Conservation (phyloP, 2,888 invertebrate genomes). For the Heteromyza rotundicornis region DNA sequence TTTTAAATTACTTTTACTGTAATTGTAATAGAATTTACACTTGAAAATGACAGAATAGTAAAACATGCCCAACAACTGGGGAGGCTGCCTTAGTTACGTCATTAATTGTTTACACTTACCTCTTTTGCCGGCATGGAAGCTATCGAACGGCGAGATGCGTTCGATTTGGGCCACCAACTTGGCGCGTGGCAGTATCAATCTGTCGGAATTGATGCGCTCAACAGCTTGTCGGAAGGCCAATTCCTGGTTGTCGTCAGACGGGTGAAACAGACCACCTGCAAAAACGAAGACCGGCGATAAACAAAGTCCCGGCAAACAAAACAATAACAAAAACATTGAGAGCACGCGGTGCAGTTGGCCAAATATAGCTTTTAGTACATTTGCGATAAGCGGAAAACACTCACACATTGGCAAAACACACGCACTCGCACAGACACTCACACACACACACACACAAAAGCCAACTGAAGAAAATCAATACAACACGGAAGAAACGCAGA, state of each 20-base stretch:
- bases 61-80: too few species aligned
- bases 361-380: not conserved
- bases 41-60: too few species aligned
- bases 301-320: slow-evolving; percentile 14
- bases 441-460: slow-evolving; percentile 21
- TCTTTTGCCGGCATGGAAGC: slow-evolving; percentile 92
- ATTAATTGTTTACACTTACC: slow-evolving; percentile 69
- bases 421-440: slow-evolving; percentile 12
- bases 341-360: not conserved
- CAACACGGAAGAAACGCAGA: slow-evolving; percentile 30
- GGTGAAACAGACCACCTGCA: slow-evolving; percentile 86
- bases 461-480: slow-evolving; percentile 50
- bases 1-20: not conserved
- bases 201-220: slow-evolving; percentile 85
- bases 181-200: slow-evolving; percentile 82
- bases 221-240: slow-evolving; percentile 92
- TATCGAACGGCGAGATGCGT: slow-evolving; percentile 88
- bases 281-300: not conserved
- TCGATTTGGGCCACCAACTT: slow-evolving; percentile 88
- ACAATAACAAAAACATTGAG: slow-evolving; percentile 22
- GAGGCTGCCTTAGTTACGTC: too few species aligned
- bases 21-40: too few species aligned
- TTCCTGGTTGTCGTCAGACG: slow-evolving; percentile 85
- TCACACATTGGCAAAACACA: slow-evolving; percentile 25
- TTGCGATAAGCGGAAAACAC: slow-evolving; percentile 16